These are phyloP conservation scores for Zoanthus sociatus DNA, from an alignment of 92 coral and sea anemone genomes.

Conservation along the genomic window DNA sequence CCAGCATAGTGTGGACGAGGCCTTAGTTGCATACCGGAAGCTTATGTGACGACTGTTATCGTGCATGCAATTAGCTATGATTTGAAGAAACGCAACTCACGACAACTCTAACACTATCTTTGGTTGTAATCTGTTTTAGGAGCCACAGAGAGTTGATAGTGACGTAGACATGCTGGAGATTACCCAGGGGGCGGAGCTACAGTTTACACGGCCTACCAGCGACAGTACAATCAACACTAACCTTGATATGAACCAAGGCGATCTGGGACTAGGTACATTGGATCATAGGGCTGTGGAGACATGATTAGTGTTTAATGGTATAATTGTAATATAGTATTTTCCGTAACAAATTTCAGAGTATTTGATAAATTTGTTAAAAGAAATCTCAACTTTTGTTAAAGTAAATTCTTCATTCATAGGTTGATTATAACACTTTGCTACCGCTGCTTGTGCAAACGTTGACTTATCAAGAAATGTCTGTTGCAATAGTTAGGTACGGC, in stretches of 20 bases:
- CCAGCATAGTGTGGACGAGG: no score
- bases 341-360: background rate
- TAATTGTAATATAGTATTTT: background rate
- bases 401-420: background rate
- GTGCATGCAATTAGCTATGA: no score
- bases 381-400: background rate
- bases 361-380: background rate
- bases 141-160: conserved; percentile 57
- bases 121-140: conserved; percentile 31
- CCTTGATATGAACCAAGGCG: conserved; percentile 85
- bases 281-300: conserved; percentile 33
- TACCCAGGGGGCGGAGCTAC: conserved; percentile 64
- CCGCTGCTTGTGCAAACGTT: background rate
- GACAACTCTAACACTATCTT: no score
- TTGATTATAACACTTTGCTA: background rate
- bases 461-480: no score
- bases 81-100: no score
- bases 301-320: background rate
- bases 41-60: no score
- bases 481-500: no score
- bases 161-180: conserved; percentile 86
- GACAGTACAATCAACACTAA: conserved; percentile 54
- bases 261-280: conserved; percentile 89
- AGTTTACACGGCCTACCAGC: conserved; percentile 76
- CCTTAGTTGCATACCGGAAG: no score